Conservation (phyloP, 2,888 invertebrate species). For the Tenthredo notha region DNA sequence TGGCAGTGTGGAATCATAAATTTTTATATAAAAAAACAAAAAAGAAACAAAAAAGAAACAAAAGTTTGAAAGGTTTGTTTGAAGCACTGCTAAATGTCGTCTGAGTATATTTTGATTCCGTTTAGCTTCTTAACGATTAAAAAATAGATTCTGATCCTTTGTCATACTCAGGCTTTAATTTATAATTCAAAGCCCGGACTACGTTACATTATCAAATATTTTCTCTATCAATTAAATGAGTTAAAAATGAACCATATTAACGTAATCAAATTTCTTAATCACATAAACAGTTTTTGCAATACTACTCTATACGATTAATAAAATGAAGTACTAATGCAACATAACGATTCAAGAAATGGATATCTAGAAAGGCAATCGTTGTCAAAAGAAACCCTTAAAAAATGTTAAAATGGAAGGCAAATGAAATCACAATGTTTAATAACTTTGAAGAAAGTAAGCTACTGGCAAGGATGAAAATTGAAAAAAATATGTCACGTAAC, state of each 20-base stretch:
- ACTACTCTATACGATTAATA: conserved; percentile 34
- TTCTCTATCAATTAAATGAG: conserved; percentile 3
- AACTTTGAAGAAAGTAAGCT: conserved; percentile 32
- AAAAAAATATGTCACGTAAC: background rate
- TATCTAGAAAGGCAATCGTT: conserved; percentile 25
- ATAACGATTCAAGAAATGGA: conserved; percentile 11
- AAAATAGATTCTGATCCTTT: background rate
- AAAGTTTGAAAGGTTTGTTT: background rate
- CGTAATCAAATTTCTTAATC: conserved; percentile 21
- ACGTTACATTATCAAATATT: background rate
- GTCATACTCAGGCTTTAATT: background rate
- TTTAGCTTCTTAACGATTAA: conserved; percentile 23
- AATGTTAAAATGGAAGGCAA: conserved; percentile 26
- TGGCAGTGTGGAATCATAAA: conserved; percentile 3
- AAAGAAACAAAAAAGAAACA: too few species aligned
- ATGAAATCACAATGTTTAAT: conserved; percentile 37
- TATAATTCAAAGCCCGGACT: background rate
- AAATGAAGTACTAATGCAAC: conserved; percentile 11
- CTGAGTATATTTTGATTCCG: conserved; percentile 35
- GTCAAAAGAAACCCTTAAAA: background rate
- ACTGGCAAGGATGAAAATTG: conserved; percentile 12
- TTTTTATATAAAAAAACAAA: background rate
- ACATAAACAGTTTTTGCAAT: conserved; percentile 5
- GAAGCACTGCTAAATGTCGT: background rate
- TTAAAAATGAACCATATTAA: background rate